A percentile compares a stretch with the other conserved stretches of the same genome.
Evolutionary conservation across 2,113 vertebrate genomes (phyloP).

Genomic region (Gavia stellata): DNA sequence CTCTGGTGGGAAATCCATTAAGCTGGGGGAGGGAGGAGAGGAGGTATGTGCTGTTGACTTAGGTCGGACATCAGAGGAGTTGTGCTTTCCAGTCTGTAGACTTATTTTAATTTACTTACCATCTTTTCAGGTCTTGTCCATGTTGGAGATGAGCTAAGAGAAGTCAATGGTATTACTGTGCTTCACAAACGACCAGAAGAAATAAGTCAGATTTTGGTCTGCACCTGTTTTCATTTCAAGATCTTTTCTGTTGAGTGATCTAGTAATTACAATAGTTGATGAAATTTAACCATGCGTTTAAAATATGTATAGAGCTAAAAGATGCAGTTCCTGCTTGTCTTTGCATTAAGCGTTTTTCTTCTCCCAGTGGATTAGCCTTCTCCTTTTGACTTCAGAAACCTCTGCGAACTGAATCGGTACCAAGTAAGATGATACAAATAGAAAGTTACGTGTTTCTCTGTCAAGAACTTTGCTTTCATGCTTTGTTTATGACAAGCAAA

Average conservation of each 20-base stretch:
- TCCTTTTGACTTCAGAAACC: constrained; percentile 29
- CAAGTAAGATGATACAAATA: not conserved
- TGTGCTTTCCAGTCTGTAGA: not conserved
- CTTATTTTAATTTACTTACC: not conserved
- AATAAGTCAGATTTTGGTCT: constrained; percentile 95
- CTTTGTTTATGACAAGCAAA: not conserved
- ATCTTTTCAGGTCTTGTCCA: constrained; percentile 86
- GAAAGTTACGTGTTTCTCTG: not conserved
- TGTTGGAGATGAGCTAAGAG: constrained; percentile 91
- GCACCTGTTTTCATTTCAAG: constrained; percentile 20
- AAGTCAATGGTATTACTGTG: constrained; percentile 90
- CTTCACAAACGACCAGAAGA: constrained; percentile 91
- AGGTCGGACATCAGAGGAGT: not conserved
- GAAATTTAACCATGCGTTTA: not conserved
- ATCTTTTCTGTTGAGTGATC: not conserved
- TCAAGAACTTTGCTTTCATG: not conserved
- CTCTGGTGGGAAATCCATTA: not conserved
- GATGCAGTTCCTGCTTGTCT: not conserved
- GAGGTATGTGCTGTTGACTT: not conserved
- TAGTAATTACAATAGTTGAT: constrained; percentile 1
- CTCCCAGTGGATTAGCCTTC: not conserved
- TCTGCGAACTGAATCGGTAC: not conserved
- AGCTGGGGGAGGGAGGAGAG: not conserved
- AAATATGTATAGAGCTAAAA: not conserved
- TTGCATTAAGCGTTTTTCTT: constrained; percentile 1